These are phyloP conservation scores for Elysia crispata DNA, from an alignment of 2,888 invertebrate species.

Conservation along the genomic window DNA sequence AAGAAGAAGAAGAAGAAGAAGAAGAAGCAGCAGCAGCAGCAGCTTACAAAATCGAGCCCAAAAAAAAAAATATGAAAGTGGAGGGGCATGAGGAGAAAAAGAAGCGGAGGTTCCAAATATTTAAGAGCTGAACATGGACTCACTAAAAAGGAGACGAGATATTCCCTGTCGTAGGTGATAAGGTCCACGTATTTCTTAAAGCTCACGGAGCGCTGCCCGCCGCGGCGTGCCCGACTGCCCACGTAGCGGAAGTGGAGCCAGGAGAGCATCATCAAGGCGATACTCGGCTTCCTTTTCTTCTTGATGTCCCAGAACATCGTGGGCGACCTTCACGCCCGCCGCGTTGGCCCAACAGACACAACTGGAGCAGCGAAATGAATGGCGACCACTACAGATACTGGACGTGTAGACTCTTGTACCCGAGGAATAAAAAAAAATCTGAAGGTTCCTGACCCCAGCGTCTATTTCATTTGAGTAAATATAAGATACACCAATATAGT, in stretches of 20 bases:
- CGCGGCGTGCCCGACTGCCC: conserved; percentile 60
- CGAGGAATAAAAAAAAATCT: too few relatives aligned
- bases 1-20: conserved; percentile 25
- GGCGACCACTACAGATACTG: too few relatives aligned
- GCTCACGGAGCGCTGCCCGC: conserved; percentile 68
- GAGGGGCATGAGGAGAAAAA: neutral
- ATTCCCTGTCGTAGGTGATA: conserved; percentile 70
- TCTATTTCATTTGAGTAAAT: too few relatives aligned
- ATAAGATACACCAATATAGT: too few relatives aligned
- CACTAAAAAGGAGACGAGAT: conserved; percentile 58
- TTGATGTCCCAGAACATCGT: conserved; percentile 34
- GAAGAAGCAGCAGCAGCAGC: neutral
- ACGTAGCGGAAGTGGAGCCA: conserved; percentile 67
- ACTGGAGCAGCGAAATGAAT: too few relatives aligned
- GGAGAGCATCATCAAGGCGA: conserved; percentile 62
- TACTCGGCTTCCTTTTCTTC: conserved; percentile 30
- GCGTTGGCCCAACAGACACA: too few relatives aligned
- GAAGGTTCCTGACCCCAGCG: too few relatives aligned
- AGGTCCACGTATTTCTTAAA: conserved; percentile 75
- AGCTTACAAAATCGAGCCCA: neutral
- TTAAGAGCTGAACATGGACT: conserved; percentile 48
- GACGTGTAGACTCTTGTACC: too few relatives aligned
- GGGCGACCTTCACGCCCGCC: neutral
- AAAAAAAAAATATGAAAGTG: neutral
- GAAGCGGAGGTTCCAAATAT: neutral